These are phyloP conservation scores for Eudiplozoon nipponicum DNA, from an alignment of 2,888 invertebrate species.

Conservation along the genomic window DNA sequence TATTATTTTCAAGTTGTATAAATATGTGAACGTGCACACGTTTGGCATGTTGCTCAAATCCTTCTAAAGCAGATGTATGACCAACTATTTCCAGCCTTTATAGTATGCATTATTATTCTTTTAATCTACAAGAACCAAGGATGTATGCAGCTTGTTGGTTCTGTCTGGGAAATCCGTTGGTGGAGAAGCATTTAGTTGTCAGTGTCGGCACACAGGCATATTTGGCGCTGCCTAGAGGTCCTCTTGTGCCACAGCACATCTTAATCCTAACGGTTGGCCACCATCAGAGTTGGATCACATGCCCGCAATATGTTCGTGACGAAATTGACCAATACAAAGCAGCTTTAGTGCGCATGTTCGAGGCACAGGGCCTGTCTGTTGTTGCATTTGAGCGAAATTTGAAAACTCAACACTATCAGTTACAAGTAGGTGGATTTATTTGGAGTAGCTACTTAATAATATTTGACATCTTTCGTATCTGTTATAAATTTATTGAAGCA, in stretches of 20 bases:
- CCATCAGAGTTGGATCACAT: constrained; percentile 39
- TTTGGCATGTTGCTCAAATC: too few species aligned
- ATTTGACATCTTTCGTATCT: too few species aligned
- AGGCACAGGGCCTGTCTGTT: constrained; percentile 36
- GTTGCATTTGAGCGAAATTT: constrained; percentile 80
- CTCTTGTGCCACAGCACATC: constrained; percentile 47
- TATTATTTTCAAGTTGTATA: too few species aligned
- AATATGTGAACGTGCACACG: too few species aligned
- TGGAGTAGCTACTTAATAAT: too few species aligned
- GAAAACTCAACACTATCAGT: constrained; percentile 60
- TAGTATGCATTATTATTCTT: too few species aligned
- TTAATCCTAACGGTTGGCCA: constrained; percentile 58
- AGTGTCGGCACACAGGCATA: constrained; percentile 56
- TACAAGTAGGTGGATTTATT: too few species aligned
- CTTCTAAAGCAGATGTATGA: too few species aligned
- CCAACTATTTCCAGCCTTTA: too few species aligned
- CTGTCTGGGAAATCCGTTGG: constrained; percentile 64
- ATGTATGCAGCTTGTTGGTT: constrained; percentile 71
- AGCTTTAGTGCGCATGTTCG: constrained; percentile 35
- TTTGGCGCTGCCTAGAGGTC: constrained; percentile 61
- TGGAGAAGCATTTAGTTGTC: constrained; percentile 72
- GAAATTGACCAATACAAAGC: constrained; percentile 42
- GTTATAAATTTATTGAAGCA: too few species aligned
- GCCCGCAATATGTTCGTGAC: constrained; percentile 40
- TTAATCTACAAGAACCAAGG: too few species aligned